Evolutionary conservation across 2,888 invertebrate genomes (phyloP).

Genomic region (Opisthograptis luteolata): DNA sequence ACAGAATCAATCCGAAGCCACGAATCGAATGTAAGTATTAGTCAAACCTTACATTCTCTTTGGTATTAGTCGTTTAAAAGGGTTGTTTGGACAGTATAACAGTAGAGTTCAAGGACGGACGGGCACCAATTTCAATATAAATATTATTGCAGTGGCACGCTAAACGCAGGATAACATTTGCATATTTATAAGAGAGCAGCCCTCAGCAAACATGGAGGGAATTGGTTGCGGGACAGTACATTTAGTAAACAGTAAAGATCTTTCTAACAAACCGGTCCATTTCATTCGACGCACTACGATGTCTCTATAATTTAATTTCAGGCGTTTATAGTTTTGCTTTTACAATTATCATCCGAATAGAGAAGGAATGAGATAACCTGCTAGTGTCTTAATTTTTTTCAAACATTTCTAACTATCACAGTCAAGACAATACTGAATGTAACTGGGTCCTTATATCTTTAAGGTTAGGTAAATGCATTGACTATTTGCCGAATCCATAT

Average conservation of each 20-base stretch:
- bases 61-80: slow-evolving; percentile 44
- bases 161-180: slow-evolving; percentile 80
- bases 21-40: slow-evolving; percentile 58
- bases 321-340: too few relatives aligned
- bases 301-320: too few relatives aligned
- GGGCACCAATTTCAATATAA: slow-evolving; percentile 75
- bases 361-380: too few relatives aligned
- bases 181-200: slow-evolving; percentile 80
- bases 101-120: slow-evolving; percentile 73
- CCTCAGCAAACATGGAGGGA: slow-evolving; percentile 76
- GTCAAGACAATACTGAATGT: too few relatives aligned
- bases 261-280: neutral
- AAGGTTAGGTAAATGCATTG: too few relatives aligned
- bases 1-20: slow-evolving; percentile 47
- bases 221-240: slow-evolving; percentile 55
- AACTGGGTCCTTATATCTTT: too few relatives aligned
- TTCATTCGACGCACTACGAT: too few relatives aligned
- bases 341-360: too few relatives aligned
- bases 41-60: too few relatives aligned
- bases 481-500: too few relatives aligned
- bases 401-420: too few relatives aligned
- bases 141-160: slow-evolving; percentile 77
- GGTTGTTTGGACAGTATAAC: slow-evolving; percentile 72
- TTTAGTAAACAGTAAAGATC: slow-evolving; percentile 9
- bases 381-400: too few relatives aligned